phyloP scores from a whole-genome alignment of 2,797 vertebrate genomes.

The Danio aesculapii region DNA sequence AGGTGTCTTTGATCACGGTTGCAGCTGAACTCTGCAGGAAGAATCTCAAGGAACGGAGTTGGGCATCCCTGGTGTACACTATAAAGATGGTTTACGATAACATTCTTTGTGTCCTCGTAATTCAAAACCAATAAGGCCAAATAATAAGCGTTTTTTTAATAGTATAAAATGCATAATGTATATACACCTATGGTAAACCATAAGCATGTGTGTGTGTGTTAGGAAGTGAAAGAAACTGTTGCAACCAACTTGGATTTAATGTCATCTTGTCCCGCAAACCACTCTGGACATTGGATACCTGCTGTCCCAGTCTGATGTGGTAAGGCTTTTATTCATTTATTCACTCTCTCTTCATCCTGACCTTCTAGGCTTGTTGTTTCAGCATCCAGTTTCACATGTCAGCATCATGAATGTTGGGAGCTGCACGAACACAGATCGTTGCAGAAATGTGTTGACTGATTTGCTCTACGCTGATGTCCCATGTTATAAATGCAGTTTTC shows the following conservation, averaged over 20 bases:
- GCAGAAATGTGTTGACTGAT: slow-evolving; percentile 8
- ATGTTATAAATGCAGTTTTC: not conserved
- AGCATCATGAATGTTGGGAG: slow-evolving; percentile 12
- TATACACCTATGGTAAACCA: too few species aligned
- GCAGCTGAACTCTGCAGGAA: too few species aligned
- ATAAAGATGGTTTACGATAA: too few species aligned
- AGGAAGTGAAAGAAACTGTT: not conserved
- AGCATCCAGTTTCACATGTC: slow-evolving; percentile 17
- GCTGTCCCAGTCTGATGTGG: not conserved
- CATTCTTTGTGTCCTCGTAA: too few species aligned
- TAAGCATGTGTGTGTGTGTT: not conserved
- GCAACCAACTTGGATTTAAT: not conserved
- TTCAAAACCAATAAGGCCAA: too few species aligned
- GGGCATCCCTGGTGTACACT: too few species aligned
- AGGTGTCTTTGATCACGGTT: too few species aligned
- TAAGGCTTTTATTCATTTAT: slow-evolving; percentile 25
- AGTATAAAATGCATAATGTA: too few species aligned
- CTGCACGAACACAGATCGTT: not conserved
- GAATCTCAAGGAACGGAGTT: too few species aligned
- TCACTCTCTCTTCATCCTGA: slow-evolving; percentile 3
- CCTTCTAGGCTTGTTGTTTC: slow-evolving; percentile 15
- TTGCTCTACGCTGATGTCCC: not conserved
- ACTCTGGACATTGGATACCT: not conserved
- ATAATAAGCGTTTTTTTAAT: too few species aligned
- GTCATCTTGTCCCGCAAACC: not conserved